Evolutionary conservation across 2,113 vertebrate genomes (phyloP), one percentile per base, ranked within the genome.

Genomic region (Monopterus albus): DNA sequence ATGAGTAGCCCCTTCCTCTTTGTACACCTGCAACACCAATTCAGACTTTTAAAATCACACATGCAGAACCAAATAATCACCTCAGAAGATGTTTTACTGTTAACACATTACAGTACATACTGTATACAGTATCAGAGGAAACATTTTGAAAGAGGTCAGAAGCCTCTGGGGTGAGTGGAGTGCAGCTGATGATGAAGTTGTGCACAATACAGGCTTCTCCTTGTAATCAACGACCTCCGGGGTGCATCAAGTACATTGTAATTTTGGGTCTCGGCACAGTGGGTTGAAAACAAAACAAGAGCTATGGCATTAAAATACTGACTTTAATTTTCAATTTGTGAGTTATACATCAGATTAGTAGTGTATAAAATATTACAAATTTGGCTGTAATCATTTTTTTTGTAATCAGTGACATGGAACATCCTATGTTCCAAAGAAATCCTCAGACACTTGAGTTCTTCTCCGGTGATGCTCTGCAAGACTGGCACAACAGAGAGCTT

Each of bases 81-180:
- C 18, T 47, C 18, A 45, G 20, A 23, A 20, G 26, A 58, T 40
- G 2, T 43, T 40, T 52, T 35, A 40, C 4, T 69, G 36, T 52
- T 2, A 36, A 45, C 12, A 42, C 1, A 23, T 9, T 45, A 26
- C 11, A 39, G 31, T 51, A 66, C 31, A 49, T 14, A 68, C n/a
- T n/a, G n/a, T 47, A 26, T 25, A 35, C 5, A 43, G 62, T 63
- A 61, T 75, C 42, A 85, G 67, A 68, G 65, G 46, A 83, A 85
- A 85, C 31, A 39, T 57, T 63, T 49, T 47, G 28, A 47, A 33
- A 39, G 26, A 66, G 43, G 53, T 46, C 53, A 62, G 47, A 80
- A 62, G 14, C 36, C 6, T 67, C 29, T 62, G 9, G 28, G 11
- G 1, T 60, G 42, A 70, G 11, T 36, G 6, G 28, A 49, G 17